Evolutionary conservation across 2,888 invertebrate genomes (phyloP), one percentile per base, ranked within the genome.

Genomic region (Acrobasis consociella): DNA sequence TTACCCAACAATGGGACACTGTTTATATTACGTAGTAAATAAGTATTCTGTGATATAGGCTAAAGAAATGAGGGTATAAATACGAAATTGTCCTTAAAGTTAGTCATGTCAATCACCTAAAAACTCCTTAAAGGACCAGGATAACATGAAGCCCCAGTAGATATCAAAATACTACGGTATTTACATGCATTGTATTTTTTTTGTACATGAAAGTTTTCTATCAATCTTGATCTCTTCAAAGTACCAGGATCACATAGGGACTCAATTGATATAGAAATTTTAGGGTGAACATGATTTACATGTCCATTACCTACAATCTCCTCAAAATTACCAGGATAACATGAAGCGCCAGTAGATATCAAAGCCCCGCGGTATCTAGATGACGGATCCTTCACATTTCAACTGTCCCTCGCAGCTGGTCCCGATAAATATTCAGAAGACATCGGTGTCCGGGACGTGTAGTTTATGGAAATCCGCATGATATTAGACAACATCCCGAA

Each of bases 371-470:
- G n/a, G 46, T 46, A 46, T 46, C 13, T 46, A 13, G 46, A 46
- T 46, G 11, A 46, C 5, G 46, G 46, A 55, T 72, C 64, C 66
- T 72, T 77, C 74, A 75, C 71, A 71, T 75, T 76, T 73, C 72
- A 73, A 73, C 69, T 69, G 78, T 72, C 68, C 67, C 16, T 53
- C 68, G 62, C 79, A 80, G 76, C 75, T 80, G 58, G 63, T 68
- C 70, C 70, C 67, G 76, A 77, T 83, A 83, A 81, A 83, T 83
- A 83, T 83, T 81, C 83, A 83, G 74, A 60, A 71, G 77, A 72
- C 72, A 71, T 67, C 67, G 49, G 46, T 68, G 66, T 62, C 66
- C 50, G 67, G 59, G 65, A 52, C 49, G 59, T 49, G 59, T 16
- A 17, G 37, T 59, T 38, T 59, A 59, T 59, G 59, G 59, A 38